These are phyloP conservation scores for Acanthurus lineatus DNA, from an alignment of 2,797 vertebrate species.

Conservation along the genomic window DNA sequence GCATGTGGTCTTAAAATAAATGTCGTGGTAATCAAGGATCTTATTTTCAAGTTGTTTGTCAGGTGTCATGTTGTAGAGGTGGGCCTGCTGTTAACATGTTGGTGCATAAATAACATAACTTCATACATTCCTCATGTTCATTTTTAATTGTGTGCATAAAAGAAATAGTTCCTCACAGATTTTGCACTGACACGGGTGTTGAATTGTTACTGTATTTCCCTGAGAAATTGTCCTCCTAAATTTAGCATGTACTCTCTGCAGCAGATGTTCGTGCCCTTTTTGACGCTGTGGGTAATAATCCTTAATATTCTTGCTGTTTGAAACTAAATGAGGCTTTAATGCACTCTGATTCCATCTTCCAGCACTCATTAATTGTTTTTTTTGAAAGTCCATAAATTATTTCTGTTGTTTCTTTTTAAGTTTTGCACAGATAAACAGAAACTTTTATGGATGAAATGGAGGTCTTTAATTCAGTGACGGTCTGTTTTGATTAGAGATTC, in stretches of 20 bases:
- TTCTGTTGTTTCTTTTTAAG: constrained; percentile 41
- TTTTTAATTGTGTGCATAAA: constrained; percentile 37
- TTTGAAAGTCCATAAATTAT: constrained; percentile 78
- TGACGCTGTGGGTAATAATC: constrained; percentile 81
- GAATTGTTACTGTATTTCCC: constrained; percentile 56
- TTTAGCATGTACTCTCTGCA: constrained; percentile 71
- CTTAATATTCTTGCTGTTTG: constrained; percentile 83
- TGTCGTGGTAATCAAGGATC: too few relatives aligned
- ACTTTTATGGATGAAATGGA: constrained; percentile 72
- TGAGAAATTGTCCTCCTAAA: constrained; percentile 70
- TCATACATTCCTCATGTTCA: constrained; percentile 19
- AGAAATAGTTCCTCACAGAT: constrained; percentile 25
- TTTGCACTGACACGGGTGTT: constrained; percentile 23
- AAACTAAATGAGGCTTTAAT: constrained; percentile 88
- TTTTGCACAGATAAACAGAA: constrained; percentile 73
- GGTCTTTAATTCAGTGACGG: constrained; percentile 45
- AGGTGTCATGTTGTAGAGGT: background rate
- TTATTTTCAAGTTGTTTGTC: constrained; percentile 10
- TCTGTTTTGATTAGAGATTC: constrained; percentile 59
- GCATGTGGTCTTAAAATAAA: constrained; percentile 23
- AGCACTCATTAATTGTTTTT: constrained; percentile 79
- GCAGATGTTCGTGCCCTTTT: constrained; percentile 79
- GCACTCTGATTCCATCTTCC: constrained; percentile 82
- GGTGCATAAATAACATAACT: constrained; percentile 6
- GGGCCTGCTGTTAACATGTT: constrained; percentile 12